phyloP scores from a whole-genome alignment of 1,140 invertebrate genomes.

The Bombus terrestris region DNA sequence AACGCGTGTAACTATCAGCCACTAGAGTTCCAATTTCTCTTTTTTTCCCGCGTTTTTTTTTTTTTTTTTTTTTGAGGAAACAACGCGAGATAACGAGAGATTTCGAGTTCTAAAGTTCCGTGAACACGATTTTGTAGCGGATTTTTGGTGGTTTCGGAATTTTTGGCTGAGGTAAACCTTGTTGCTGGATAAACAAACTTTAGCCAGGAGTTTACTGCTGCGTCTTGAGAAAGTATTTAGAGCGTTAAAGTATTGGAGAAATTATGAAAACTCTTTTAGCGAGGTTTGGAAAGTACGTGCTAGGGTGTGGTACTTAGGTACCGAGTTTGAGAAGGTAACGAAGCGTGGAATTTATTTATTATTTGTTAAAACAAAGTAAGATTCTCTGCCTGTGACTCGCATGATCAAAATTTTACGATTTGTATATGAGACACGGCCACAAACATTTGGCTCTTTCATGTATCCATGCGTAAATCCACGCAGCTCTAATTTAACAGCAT shows the following conservation, averaged over 20 bases:
- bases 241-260: no score
- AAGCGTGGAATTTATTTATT: neutral
- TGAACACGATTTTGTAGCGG: neutral
- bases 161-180: no score
- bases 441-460: no score
- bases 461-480: no score
- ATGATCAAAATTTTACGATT: no score
- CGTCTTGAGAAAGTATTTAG: neutral
- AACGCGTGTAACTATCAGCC: conserved; percentile 6
- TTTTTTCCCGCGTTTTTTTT: neutral
- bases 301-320: no score
- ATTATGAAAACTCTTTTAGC: neutral
- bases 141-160: no score
- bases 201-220: neutral
- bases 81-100: neutral
- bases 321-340: neutral
- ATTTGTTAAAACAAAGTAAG: no score
- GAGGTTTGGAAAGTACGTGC: neutral
- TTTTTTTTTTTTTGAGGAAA: neutral
- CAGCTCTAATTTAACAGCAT: no score
- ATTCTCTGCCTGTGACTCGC: no score
- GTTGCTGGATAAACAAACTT: neutral
- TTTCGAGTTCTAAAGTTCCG: neutral
- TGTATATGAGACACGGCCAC: no score
- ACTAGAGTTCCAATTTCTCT: no score